phyloP scores from a whole-genome alignment of 2,888 invertebrate genomes.

The Zeuzera pyrina region DNA sequence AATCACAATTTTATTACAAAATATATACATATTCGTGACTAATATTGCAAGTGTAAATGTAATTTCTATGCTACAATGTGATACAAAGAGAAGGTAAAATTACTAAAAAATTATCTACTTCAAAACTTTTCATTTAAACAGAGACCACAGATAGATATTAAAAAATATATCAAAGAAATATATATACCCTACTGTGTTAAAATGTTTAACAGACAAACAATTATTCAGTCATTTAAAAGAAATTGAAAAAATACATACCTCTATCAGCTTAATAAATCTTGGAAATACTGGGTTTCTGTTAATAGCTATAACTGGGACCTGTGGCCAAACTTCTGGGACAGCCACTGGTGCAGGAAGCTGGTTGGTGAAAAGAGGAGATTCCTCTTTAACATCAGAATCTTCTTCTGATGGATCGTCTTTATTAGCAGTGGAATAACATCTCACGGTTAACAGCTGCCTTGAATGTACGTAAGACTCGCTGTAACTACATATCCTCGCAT shows the following conservation, averaged over 20 bases:
- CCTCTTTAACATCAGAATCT: constrained; percentile 46
- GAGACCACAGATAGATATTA: no score
- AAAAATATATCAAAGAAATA: no score
- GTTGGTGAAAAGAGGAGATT: constrained; percentile 59
- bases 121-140: no score
- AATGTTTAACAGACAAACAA: no score
- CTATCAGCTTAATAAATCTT: constrained; percentile 96
- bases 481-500: constrained; percentile 31
- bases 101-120: no score
- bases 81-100: no score
- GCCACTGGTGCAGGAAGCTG: constrained; percentile 90
- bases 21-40: no score
- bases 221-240: no score
- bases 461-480: constrained; percentile 21
- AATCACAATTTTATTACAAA: no score
- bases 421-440: constrained; percentile 44
- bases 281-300: constrained; percentile 97
- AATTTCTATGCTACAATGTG: no score
- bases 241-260: constrained; percentile 76
- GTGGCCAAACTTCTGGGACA: constrained; percentile 97
- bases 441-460: constrained; percentile 21
- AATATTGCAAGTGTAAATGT: no score
- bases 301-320: constrained; percentile 95
- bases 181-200: no score
- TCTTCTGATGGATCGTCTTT: constrained; percentile 55